Conservation (phyloP, 2,797 vertebrate species). For the Arctocebus calabarensis region DNA sequence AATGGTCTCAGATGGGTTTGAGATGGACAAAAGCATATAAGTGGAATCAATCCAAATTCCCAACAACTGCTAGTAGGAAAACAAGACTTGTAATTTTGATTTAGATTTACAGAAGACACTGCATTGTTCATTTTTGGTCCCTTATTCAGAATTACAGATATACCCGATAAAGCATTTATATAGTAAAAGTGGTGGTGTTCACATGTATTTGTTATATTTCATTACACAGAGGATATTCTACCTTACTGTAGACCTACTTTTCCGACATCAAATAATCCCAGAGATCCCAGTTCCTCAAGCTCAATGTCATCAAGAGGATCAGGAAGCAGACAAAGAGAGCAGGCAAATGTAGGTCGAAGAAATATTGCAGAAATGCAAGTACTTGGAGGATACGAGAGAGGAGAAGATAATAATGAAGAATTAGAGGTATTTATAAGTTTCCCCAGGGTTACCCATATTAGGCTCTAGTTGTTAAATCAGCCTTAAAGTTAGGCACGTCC, state of each 20-base stretch:
- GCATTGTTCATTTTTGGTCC: conserved; percentile 23
- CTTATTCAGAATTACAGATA: not conserved
- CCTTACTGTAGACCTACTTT: conserved; percentile 99
- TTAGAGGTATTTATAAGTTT: conserved; percentile 87
- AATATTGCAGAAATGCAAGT: conserved; percentile 96
- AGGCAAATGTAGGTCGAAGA: conserved; percentile 91
- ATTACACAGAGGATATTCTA: conserved; percentile 95
- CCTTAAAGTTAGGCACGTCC: not conserved
- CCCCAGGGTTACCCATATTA: not conserved
- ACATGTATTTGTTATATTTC: conserved; percentile 70
- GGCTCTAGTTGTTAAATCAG: not conserved
- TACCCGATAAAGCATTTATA: not conserved
- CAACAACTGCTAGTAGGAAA: not conserved
- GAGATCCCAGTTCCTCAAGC: conserved; percentile 95
- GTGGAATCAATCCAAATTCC: not conserved
- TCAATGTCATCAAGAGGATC: conserved; percentile 99
- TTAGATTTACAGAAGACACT: conserved; percentile 14
- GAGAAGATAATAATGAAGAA: conserved; percentile 92
- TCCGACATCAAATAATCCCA: conserved; percentile 95
- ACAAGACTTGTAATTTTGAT: conserved; percentile 22
- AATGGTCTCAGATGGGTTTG: not conserved
- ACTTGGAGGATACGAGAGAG: conserved; percentile 94
- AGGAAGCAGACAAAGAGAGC: conserved; percentile 95
- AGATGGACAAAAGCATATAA: not conserved
- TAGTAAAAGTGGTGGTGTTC: not conserved